phyloP scores from a whole-genome alignment of 2,113 vertebrate genomes.

The Apistogramma diplotaenia region DNA sequence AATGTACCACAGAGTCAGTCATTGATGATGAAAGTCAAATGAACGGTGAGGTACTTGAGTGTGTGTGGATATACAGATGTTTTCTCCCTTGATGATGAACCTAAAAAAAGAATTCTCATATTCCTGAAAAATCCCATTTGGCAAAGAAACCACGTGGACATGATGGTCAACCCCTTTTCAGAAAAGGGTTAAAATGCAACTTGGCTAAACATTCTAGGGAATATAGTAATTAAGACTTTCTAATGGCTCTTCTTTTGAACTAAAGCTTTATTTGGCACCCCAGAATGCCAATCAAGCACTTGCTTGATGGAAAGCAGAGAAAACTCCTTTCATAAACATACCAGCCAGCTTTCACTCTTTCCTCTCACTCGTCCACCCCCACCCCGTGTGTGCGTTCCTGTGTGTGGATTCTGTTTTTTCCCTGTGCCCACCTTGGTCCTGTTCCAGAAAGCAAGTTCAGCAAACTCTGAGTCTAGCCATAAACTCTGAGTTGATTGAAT shows the following conservation, averaged over 20 bases:
- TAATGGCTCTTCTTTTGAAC: constrained; percentile 28
- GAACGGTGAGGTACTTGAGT: constrained; percentile 17
- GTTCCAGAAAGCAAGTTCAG: neutral
- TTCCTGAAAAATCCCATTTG: constrained; percentile 22
- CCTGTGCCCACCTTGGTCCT: neutral
- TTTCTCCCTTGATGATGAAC: neutral
- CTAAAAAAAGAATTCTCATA: constrained; percentile 21
- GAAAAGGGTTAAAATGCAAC: constrained; percentile 44
- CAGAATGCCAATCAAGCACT: constrained; percentile 38
- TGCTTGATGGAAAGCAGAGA: constrained; percentile 15
- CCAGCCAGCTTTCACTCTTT: neutral
- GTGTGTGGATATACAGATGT: neutral
- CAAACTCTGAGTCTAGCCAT: neutral
- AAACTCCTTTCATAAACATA: constrained; percentile 29
- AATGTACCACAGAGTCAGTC: neutral
- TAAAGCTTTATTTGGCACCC: constrained; percentile 46
- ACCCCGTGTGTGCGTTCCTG: neutral
- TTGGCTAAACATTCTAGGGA: constrained; percentile 51
- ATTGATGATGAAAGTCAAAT: neutral
- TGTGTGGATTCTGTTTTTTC: neutral
- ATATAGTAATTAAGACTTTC: constrained; percentile 32
- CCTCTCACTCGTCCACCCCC: neutral
- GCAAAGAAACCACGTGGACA: constrained; percentile 4
- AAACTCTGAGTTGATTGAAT: neutral
- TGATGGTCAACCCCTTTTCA: neutral